Evolutionary conservation across 2,888 invertebrate species (phyloP), one percentile per base, ranked within the genome.

Genomic region (Pinctada fucata): DNA sequence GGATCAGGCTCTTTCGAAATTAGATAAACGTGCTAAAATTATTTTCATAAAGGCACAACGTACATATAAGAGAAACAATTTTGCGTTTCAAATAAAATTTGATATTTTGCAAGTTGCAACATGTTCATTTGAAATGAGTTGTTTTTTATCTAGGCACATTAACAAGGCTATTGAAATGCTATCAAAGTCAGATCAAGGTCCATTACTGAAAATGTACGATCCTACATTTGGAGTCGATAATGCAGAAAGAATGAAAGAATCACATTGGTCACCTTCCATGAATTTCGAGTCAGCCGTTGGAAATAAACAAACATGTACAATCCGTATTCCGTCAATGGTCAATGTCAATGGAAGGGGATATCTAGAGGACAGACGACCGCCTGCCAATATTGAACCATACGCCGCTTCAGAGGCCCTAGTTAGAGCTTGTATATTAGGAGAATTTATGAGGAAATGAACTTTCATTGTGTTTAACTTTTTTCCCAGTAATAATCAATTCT

Each of bases 141-240:
- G 31, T 31, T 31, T 31, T 31, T 31, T 31, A 31, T 69, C 10
- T 93, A 97, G 96, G 89, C 97, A 96, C 91, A 99, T 99, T 88
- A 96, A 99, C 93, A 95, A 96, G 89, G 99, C 99, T 2, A 98
- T 99, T 90, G 97, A 97, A 92, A 97, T 96, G 93, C 94, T 99
- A 86, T 96, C 97, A 84, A 96, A 96, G 91, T 95, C 96, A 84
- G 99, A 99, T 93, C 94, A 95, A 89, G 58, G 69, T 8, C 95
- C 96, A 86, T 99, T 99, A 93, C 98, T 99, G 93, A 95, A 96
- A 90, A 97, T 97, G 86, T 99, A 99, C 93, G 99, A 99, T 93
- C 98, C 98, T 31, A 95, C 97, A 85, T 96, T 96, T 89, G 99
- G 99, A 78, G 96, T 96, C 92, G 99, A 99, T 94, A 99, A 99